Base-by-base conservation (phyloP, 1,140 invertebrate genomes). In the Phymorhynchus buccinoides region DNA sequence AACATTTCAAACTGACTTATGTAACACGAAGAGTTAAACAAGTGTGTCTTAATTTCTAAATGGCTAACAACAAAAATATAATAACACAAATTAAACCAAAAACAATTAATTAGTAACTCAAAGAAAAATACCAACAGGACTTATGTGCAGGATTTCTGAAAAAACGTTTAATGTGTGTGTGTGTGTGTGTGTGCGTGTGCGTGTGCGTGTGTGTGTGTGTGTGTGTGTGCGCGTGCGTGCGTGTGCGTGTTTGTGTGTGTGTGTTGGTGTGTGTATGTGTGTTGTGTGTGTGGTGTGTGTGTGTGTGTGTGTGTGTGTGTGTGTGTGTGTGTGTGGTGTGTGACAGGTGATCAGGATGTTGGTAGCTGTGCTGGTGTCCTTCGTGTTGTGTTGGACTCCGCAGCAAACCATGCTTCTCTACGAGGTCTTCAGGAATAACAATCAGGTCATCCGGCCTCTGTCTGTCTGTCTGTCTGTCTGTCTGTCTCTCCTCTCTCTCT, bases 331-430 rank as follows among this genome's bases (percentile, higher is more conserved):
- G 12, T 18, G 22, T 62, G 56, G 56, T 62, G 56, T 22, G 18
- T 27, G 42, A 9, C 92, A 94, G 87, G 94, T 94, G 68, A 93
- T 93, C 41, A 92, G 94, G 88, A 93, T 94, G 87, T 89, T 93
- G 78, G 89, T 94, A 27, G 91, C 94, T 0, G 88, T 94, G 30
- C 71, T 94, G 48, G 90, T 91, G 1, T 86, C 86, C 1, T 94
- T 94, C 87, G 91, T 90, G 14, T 62, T 92, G 32, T 92, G 92
- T 84, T 93, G 92, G 92, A 88, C 92, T 14, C 92, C 92, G 0
- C 89, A 91, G 41, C 92, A 93, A 68, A 80, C 88, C 12, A 52
- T 91, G 35, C 85, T 92, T 27, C 77, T 93, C 1, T 92, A 87
- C 88, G 88, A 90, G 77, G 86, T 89, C 30, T 90, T 89, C 83